Conservation (phyloP, 1,140 invertebrate genomes). For the Tetramorium alpestre region DNA sequence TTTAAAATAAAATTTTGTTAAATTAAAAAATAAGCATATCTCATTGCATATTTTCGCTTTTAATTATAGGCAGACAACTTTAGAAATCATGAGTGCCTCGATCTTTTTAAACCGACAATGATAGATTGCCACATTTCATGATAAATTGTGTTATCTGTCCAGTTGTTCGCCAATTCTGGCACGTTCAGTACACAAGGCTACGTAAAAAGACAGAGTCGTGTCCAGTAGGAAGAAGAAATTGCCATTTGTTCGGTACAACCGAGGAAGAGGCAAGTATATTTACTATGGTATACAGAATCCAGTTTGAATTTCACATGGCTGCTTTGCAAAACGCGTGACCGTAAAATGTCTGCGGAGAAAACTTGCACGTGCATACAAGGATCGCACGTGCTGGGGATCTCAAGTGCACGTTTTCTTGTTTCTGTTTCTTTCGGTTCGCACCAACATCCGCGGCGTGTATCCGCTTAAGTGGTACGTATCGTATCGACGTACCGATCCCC, state of each 20-base stretch:
- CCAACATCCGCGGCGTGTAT: slow-evolving; percentile 46
- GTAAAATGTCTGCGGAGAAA: slow-evolving; percentile 3
- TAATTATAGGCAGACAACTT: not conserved
- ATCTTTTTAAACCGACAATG: not conserved
- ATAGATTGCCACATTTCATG: not conserved
- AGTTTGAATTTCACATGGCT: slow-evolving; percentile 21
- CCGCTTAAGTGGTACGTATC: slow-evolving; percentile 60
- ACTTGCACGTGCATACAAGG: slow-evolving; percentile 51
- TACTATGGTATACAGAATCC: slow-evolving; percentile 14
- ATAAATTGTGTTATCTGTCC: not conserved
- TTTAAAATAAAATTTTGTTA: not conserved
- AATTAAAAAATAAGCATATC: not conserved
- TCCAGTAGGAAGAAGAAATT: not conserved
- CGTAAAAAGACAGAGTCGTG: not conserved
- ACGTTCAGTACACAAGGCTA: not conserved
- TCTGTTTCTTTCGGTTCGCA: slow-evolving; percentile 50
- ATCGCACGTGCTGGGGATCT: slow-evolving; percentile 67
- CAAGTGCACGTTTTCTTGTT: slow-evolving; percentile 33
- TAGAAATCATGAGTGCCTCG: not conserved
- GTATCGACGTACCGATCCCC: slow-evolving; percentile 53
- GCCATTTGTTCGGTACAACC: slow-evolving; percentile 8
- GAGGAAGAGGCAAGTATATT: not conserved
- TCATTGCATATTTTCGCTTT: not conserved
- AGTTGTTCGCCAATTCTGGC: not conserved
- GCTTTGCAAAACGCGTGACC: slow-evolving; percentile 34